Base-by-base conservation (phyloP, 2,113 vertebrate genomes). In the Prunella fulvescens region DNA sequence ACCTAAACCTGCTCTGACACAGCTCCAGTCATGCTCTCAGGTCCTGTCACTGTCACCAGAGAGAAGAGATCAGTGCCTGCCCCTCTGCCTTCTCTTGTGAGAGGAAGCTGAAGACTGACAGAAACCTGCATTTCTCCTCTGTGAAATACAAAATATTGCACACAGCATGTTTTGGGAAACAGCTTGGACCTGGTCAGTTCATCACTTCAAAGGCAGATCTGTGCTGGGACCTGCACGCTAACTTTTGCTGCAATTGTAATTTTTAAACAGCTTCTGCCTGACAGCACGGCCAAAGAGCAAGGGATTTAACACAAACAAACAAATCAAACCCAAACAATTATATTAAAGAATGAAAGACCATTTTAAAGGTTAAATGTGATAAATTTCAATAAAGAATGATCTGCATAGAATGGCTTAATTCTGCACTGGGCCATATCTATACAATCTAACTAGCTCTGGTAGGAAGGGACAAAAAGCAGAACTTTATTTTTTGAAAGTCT, bases 301-400 rank as follows among this genome's bases (percentile, higher is more conserved):
- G 11, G 26, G 33, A 40, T 57, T 74, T 26, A 31, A 58, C n/a
- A 29, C 24, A 51, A 64, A 29, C 18, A 1, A 79, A 10, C 26
- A 1, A 60, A 25, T 3, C 28, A 28, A 44, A 50, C 31, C 12
- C n/a, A 61, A 58, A 35, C 0, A 13, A 42, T 6, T 37, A 26
- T n/a, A 54, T 58, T n/a, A 81, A 76, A 69, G 4, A 67, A 10
- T 53, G 16, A 50, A 60, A 80, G 10, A 28, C 3, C 1, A 20
- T 67, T 85, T 83, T 35, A 66, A 73, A 88, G 25, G 10, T 31
- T 86, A 83, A 81, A 80, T 19, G 14, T 19, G 14, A 17, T 44
- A 54, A 37, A 81, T 48, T 61, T 81, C 61, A 48, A 40, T 62
- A 4, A 48, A n/a, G 42, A 78, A 72, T 9, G 1, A 74, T 42